Base-by-base conservation (phyloP, 1,140 invertebrate genomes). In the Tetragonula clypearis region DNA sequence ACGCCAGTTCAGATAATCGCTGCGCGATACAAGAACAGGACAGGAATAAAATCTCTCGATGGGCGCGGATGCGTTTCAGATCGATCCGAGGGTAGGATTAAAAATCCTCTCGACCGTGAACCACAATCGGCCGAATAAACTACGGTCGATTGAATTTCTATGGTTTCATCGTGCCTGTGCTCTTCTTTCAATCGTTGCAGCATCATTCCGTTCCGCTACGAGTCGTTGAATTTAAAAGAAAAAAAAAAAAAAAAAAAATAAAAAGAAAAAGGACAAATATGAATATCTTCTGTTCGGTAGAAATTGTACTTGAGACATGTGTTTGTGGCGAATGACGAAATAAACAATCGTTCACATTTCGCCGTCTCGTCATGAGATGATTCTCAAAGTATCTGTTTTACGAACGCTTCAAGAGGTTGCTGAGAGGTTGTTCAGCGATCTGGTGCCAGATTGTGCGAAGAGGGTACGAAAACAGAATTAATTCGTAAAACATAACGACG, bases 401-500 rank as follows among this genome's bases (percentile, higher is more conserved):
- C 86, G 76, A 26, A 86, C 80, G 8, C 81, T 90, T 71, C 84
- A 87, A 72, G 87, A 90, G 84, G 77, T 85, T 62, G 82, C 85
- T 3, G 77, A 73, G 35, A 73, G 2, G 12, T 41, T 80, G 69
- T 4, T 84, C 3, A 1, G 30, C 5, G 83, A 80, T 80, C 17
- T 56, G 9, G 8, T 60, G 1, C 41, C 83, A 21, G 58, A 56
- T 23, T 73, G 23, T 17, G 26, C 30, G 17, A 80, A 56, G 26
- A 35, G 58, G 83, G 77, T 80, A 80, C 14, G 68, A 55, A 71
- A 73, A 53, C 4, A 35, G 14, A 58, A 19, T n/a, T 15, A 55
- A 60, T 78, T 41, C 14, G 9, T 19, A 21, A 8, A 66, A 8
- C 1, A 41, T 11, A 35, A 41, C 12, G 65, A 23, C 30, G n/a